Conservation (phyloP, 2,113 vertebrate genomes). For the Sardina pilchardus region DNA sequence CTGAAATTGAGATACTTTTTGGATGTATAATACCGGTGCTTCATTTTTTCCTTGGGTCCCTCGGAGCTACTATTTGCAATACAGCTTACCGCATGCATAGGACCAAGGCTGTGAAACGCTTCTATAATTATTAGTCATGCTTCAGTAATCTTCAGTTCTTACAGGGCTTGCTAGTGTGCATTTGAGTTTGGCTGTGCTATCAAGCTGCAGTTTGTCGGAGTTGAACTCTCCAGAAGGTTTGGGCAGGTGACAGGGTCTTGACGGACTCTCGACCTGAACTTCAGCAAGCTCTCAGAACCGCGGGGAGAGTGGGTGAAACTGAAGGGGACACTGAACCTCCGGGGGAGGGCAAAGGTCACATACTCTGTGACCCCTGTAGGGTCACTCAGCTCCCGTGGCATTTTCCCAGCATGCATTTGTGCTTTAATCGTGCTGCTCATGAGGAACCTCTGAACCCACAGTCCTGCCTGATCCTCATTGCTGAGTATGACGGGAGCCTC, state of each 20-base stretch:
- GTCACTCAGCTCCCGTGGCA: constrained; percentile 30
- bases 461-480: neutral
- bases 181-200: neutral
- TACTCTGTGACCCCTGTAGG: constrained; percentile 42
- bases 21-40: too few species aligned
- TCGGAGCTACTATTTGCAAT: too few species aligned
- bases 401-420: constrained; percentile 18
- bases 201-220: neutral
- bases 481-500: constrained; percentile 1
- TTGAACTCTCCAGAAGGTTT: constrained; percentile 6
- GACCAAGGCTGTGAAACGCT: neutral
- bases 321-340: constrained; percentile 5
- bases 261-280: constrained; percentile 51
- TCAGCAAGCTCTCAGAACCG: constrained; percentile 28
- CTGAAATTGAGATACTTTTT: too few species aligned
- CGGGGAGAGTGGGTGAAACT: neutral
- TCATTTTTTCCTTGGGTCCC: too few species aligned
- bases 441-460: constrained; percentile 9
- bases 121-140: neutral
- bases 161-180: neutral
- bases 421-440: neutral
- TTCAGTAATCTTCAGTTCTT: too few species aligned
- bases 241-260: neutral
- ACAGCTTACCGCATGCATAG: neutral
- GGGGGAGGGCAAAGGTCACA: neutral